These are phyloP conservation scores for Hipposideros larvatus DNA, from an alignment of 2,797 vertebrate genomes.

Conservation along the genomic window DNA sequence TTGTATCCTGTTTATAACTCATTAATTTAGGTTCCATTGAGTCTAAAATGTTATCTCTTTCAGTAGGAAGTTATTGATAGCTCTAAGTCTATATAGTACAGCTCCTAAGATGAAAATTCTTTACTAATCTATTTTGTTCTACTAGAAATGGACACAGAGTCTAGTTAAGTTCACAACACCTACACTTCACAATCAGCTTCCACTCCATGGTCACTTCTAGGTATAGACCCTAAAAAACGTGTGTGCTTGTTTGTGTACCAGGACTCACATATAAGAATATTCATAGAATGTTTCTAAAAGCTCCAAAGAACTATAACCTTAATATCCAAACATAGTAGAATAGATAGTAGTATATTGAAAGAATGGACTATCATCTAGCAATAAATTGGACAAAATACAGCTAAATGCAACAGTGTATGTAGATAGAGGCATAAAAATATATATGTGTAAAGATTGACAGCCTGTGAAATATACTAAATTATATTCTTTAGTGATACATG, in stretches of 20 bases:
- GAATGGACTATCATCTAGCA: background rate
- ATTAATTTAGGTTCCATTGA: constrained; percentile 58
- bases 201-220: background rate
- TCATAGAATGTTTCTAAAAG: background rate
- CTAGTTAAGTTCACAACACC: background rate
- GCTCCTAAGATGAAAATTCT: constrained; percentile 53
- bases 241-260: background rate
- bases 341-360: constrained; percentile 27
- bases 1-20: constrained; percentile 72
- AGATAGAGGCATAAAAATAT: background rate
- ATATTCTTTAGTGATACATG: background rate
- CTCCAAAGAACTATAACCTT: constrained; percentile 7
- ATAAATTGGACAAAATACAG: constrained; percentile 34
- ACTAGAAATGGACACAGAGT: background rate
- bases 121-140: constrained; percentile 40
- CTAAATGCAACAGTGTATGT: background rate
- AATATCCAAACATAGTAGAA: background rate
- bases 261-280: background rate
- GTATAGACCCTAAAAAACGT: background rate
- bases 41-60: constrained; percentile 48
- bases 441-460: background rate
- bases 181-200: background rate
- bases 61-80: constrained; percentile 64
- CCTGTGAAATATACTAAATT: background rate
- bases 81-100: background rate